These are phyloP conservation scores for Eurystomus gularis DNA, from an alignment of 2,113 vertebrate genomes.

Conservation along the genomic window DNA sequence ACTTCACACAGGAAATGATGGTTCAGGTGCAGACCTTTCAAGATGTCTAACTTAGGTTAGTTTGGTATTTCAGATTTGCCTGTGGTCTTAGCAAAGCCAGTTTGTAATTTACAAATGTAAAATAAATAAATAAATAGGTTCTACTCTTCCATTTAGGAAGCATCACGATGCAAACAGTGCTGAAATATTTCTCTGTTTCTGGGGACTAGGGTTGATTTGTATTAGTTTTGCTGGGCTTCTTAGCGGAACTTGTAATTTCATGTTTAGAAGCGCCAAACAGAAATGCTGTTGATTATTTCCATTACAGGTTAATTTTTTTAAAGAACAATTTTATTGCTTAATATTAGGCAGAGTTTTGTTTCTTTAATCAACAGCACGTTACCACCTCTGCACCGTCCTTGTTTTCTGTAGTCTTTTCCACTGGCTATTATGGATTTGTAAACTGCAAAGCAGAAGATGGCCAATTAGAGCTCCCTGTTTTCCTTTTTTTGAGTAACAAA, in stretches of 20 bases:
- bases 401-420: not conserved
- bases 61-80: not conserved
- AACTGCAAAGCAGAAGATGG: not conserved
- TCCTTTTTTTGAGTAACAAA: not conserved
- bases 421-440: not conserved
- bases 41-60: not conserved
- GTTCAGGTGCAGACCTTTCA: not conserved
- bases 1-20: not conserved
- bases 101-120: not conserved
- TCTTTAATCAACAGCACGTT: not conserved
- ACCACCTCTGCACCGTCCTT: not conserved
- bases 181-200: not conserved
- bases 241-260: not conserved
- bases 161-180: not conserved
- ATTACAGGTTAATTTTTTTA: not conserved
- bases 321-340: not conserved
- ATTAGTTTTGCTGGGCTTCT: not conserved
- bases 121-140: not conserved
- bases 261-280: not conserved
- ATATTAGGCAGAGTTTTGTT: not conserved
- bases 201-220: not conserved
- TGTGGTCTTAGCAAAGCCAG: not conserved
- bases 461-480: not conserved
- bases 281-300: not conserved
- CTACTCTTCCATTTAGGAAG: not conserved